These are phyloP conservation scores for Acomys russatus DNA, from an alignment of 2,797 vertebrate species.

Conservation along the genomic window DNA sequence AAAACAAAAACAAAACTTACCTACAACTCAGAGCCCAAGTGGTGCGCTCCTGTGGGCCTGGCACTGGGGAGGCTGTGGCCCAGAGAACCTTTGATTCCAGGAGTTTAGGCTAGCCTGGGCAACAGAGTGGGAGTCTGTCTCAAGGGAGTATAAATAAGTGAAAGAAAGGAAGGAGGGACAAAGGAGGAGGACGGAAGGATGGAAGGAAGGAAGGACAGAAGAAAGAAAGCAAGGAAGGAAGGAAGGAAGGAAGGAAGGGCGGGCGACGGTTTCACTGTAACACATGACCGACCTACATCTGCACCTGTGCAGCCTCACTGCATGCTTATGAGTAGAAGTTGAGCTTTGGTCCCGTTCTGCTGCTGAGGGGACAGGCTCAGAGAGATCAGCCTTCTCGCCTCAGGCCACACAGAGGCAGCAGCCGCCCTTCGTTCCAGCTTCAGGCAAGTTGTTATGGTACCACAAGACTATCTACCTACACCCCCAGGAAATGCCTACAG, in stretches of 20 bases:
- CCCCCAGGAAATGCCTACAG: not conserved
- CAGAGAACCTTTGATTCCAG: not conserved
- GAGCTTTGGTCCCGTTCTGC: not conserved
- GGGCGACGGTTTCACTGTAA: not conserved
- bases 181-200: too few species aligned
- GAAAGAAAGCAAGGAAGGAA: too few species aligned
- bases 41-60: too few species aligned
- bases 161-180: not conserved
- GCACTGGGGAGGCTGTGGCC: not conserved
- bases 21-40: not conserved
- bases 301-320: not conserved
- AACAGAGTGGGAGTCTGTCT: not conserved
- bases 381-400: not conserved
- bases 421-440: not conserved
- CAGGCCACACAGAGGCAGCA: not conserved
- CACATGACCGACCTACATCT: not conserved
- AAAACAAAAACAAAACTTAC: not conserved
- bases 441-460: too few species aligned
- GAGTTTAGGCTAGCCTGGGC: not conserved
- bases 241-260: too few species aligned
- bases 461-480: fast-evolving
- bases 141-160: not conserved
- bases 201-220: too few species aligned
- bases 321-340: not conserved
- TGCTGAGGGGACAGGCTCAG: not conserved